These are phyloP conservation scores for Scyliorhinus canicula DNA, from an alignment of 2,797 vertebrate genomes.

Conservation along the genomic window DNA sequence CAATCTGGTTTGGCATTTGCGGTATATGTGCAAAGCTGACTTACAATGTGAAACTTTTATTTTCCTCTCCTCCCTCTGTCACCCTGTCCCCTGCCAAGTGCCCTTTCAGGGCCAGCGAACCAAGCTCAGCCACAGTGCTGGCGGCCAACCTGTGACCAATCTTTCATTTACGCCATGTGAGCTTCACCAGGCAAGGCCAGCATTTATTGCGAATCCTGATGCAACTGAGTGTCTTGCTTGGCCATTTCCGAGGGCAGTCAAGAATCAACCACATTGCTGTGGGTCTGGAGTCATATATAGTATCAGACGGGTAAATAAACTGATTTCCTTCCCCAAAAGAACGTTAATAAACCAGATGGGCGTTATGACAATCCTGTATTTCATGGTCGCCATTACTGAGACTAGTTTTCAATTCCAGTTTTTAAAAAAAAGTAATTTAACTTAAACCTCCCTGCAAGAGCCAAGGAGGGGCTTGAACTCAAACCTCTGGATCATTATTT, in stretches of 20 bases:
- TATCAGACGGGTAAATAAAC: neutral
- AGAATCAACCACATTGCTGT: neutral
- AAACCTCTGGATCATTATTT: too few relatives aligned
- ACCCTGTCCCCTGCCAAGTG: neutral
- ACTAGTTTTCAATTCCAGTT: neutral
- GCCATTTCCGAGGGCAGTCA: too few relatives aligned
- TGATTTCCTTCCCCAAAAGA: neutral
- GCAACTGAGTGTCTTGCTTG: neutral
- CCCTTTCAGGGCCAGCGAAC: neutral
- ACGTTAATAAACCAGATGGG: neutral
- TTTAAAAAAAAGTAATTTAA: neutral
- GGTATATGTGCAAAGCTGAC: neutral
- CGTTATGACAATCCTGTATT: neutral
- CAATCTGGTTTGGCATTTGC: neutral
- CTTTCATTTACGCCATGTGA: neutral
- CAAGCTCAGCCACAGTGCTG: neutral
- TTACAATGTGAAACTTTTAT: neutral
- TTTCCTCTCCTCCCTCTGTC: neutral
- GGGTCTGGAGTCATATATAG: neutral
- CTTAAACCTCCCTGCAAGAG: too few relatives aligned
- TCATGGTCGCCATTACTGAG: neutral
- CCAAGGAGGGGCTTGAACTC: too few relatives aligned
- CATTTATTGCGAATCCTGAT: neutral
- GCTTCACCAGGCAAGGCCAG: neutral
- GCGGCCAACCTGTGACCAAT: neutral